These are phyloP conservation scores for Silvanus unidentatus DNA, from an alignment of 2,888 invertebrate genomes.

Conservation along the genomic window DNA sequence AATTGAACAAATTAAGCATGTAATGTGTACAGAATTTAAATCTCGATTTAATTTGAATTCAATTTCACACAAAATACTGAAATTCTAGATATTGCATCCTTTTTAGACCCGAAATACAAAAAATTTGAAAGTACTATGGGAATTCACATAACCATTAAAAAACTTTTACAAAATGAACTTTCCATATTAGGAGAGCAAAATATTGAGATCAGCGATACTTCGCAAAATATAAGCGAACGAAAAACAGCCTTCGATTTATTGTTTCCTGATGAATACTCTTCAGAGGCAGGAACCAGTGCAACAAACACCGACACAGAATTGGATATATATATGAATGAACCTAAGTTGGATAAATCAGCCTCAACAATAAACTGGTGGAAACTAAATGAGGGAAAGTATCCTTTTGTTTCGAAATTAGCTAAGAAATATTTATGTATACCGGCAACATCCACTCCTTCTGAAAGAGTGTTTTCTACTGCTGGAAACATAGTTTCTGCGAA, in stretches of 20 bases:
- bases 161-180: background rate
- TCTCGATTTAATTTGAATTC: background rate
- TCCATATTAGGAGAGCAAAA: background rate
- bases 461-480: too few species aligned
- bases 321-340: constrained; percentile 1
- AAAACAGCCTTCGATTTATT: background rate
- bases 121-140: constrained; percentile 3
- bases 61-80: background rate
- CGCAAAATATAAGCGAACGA: background rate
- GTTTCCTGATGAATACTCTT: background rate
- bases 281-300: background rate
- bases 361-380: constrained; percentile 2
- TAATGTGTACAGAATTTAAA: too few species aligned
- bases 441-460: too few species aligned
- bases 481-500: too few species aligned
- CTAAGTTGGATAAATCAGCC: background rate
- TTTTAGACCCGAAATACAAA: constrained; percentile 10
- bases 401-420: background rate
- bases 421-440: background rate
- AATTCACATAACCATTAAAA: background rate
- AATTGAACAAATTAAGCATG: background rate
- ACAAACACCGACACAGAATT: background rate
- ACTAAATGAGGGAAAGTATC: constrained; percentile 2
- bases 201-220: background rate
- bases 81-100: constrained; percentile 4